Conservation (phyloP, 1,140 invertebrate genomes). For the Drosophila novamexicana region DNA sequence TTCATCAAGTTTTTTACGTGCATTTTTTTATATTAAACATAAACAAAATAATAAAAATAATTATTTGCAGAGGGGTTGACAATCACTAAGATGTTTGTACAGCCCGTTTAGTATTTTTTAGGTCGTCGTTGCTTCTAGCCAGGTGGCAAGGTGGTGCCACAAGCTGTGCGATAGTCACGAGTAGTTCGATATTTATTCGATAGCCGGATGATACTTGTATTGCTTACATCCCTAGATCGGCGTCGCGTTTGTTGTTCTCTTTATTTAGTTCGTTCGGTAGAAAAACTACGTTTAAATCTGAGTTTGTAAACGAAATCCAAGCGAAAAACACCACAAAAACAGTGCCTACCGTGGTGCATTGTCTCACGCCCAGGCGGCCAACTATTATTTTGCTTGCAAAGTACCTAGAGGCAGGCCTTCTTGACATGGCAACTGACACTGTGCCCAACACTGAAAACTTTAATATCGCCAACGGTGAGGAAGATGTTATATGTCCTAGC, state of each 20-base stretch:
- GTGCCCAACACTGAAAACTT: conserved; percentile 85
- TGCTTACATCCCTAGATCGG: conserved; percentile 17
- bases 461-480: conserved; percentile 85
- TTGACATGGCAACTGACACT: conserved; percentile 79
- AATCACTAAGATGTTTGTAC: conserved; percentile 33
- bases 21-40: conserved; percentile 54
- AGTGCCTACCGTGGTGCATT: not conserved
- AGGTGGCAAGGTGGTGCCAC: conserved; percentile 1
- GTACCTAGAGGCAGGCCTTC: not conserved
- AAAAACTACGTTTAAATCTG: conserved; percentile 46
- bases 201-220: not conserved
- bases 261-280: conserved; percentile 24
- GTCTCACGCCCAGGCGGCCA: conserved; percentile 1
- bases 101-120: conserved; percentile 28
- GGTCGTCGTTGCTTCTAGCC: not conserved
- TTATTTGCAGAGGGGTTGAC: conserved; percentile 52
- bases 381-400: conserved; percentile 11
- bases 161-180: conserved; percentile 1
- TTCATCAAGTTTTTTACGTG: conserved; percentile 22
- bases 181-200: not conserved
- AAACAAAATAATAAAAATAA: conserved; percentile 79
- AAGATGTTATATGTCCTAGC: conserved; percentile 88
- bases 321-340: not conserved
- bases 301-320: conserved; percentile 34
- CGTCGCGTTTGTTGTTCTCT: conserved; percentile 52